Evolutionary conservation across 2,113 vertebrate genomes (phyloP), one percentile per base, ranked within the genome.

Genomic region (Eclectus roratus): DNA sequence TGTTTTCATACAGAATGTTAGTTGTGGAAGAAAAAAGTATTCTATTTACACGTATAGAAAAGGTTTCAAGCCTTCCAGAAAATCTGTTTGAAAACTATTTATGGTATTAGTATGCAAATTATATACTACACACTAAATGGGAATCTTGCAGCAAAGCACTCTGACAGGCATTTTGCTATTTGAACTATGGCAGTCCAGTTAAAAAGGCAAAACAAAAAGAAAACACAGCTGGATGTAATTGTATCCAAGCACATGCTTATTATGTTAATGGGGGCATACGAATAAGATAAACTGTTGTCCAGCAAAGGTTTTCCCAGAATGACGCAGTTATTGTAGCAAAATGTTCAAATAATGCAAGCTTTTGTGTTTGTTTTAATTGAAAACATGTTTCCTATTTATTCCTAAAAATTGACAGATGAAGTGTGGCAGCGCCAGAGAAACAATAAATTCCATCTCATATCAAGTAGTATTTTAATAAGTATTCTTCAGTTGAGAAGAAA

Each of bases 91-190:
- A 92, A 96, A 96, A 93, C 44, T 96, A 96, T 95, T 95, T 94
- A 93, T 77, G 72, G 28, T 92, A 93, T 97, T 97, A 95, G 88
- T 95, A 95, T 97, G 93, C 92, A 96, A 97, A 96, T 97, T 96
- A 96, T 93, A 95, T 94, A 53, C 65, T 91, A 56, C 61, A 69
- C 41, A 43, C 49, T 87, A 93, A 93, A 92, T 92, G 33, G n/a
- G 35, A 95, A 81, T 86, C 91, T 90, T 96, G 92, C 61, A 84
- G 82, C 82, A 91, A 69, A 95, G 56, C 61, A 86, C 55, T 94
- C 41, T 94, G 92, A 93, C 81, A 73, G n/a, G 24, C 84, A 56
- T 86, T 41, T 96, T 55, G 68, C 93, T 94, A 43, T 89, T 55
- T 90, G 95, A 96, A 94, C 86, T 86, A n/a, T 91, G 72, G 65